A percentile compares a stretch with the other conserved stretches of the same genome.
Conservation (phyloP, 37 sponge, comb jelly and placozoan genomes). For the Haliclona indistincta region DNA sequence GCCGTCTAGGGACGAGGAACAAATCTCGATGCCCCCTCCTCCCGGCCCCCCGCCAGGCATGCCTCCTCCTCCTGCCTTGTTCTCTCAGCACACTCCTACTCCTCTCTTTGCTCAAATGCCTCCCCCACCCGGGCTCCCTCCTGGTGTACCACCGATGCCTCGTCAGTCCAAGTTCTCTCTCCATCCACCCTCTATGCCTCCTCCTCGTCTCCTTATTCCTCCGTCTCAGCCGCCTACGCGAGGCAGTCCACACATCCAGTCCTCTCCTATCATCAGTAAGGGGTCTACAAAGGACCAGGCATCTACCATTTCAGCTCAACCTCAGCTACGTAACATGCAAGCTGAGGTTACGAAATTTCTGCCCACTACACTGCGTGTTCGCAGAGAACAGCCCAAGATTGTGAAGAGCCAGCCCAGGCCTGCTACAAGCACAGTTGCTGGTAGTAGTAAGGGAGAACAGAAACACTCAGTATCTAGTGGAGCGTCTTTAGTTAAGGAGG, state of each 20-base stretch:
- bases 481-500: constrained; percentile 44
- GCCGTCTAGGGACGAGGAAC: background rate
- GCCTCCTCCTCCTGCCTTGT: constrained; percentile 18
- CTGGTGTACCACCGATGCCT: constrained; percentile 53
- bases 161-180: background rate
- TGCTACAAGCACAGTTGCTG: background rate
- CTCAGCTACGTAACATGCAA: constrained; percentile 82
- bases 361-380: constrained; percentile 82
- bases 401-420: constrained; percentile 31
- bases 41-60: constrained; percentile 39
- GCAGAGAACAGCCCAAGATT: constrained; percentile 78
- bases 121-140: constrained; percentile 62
- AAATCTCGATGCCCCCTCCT: constrained; percentile 6
- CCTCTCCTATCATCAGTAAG: constrained; percentile 44
- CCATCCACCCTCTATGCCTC: constrained; percentile 17
- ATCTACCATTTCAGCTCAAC: constrained; percentile 78
- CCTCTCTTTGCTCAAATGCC: constrained; percentile 1
- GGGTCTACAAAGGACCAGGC: constrained; percentile 18
- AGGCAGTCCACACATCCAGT: constrained; percentile 60
- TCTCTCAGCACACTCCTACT: background rate
- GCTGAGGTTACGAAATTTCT: constrained; percentile 96
- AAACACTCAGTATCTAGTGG: background rate
- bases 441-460: background rate
- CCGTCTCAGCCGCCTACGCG: background rate
- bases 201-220: constrained; percentile 55